phyloP scores from a whole-genome alignment of 2,113 vertebrate species.

The Gallinago media region DNA sequence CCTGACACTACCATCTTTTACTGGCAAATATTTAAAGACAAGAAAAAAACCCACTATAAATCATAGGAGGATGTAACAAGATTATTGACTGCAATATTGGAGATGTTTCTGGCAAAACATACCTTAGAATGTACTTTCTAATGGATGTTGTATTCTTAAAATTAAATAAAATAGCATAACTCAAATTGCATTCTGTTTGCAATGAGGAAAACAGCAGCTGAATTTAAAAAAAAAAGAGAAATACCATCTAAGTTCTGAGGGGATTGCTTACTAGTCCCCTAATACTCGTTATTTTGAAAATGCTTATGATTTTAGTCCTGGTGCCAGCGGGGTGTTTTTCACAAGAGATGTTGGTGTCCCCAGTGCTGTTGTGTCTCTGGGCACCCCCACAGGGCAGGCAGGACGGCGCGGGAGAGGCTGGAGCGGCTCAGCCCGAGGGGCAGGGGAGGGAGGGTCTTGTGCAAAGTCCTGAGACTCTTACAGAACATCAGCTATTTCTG shows the following conservation, averaged over 20 bases:
- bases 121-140: conserved; percentile 9
- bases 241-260: background rate
- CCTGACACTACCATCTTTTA: background rate
- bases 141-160: conserved; percentile 21
- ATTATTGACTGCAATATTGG: conserved; percentile 1
- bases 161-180: background rate
- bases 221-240: background rate
- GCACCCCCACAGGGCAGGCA: background rate
- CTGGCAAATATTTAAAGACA: background rate
- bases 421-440: background rate
- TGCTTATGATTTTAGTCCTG: background rate
- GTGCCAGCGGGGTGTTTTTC: background rate
- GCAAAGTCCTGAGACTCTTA: background rate
- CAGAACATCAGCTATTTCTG: background rate
- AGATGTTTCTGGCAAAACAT: conserved; percentile 21
- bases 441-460: background rate
- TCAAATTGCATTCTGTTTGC: background rate
- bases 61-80: conserved; percentile 5
- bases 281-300: background rate
- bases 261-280: background rate
- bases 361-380: background rate
- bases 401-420: accelerated
- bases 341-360: background rate
- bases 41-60: background rate
- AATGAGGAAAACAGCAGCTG: background rate